Evolutionary conservation across 1,140 invertebrate genomes (phyloP).

Genomic region (Dendrolimus kikuchii): DNA sequence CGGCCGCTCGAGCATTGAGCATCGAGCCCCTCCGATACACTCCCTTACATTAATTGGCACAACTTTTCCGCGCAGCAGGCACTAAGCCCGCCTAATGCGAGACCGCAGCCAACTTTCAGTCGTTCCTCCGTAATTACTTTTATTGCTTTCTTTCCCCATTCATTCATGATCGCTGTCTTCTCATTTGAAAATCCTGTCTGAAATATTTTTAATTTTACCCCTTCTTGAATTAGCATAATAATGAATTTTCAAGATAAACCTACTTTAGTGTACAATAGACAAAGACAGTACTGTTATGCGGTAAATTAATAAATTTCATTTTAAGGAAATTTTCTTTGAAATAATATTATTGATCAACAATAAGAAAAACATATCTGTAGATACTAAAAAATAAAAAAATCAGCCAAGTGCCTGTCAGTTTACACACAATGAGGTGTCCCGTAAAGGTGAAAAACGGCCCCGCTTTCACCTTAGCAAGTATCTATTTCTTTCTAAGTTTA

Average conservation of each 20-base stretch:
- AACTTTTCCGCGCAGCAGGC: slow-evolving; percentile 29
- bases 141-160: slow-evolving; percentile 36
- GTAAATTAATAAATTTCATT: too few relatives aligned
- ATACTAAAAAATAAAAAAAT: too few relatives aligned
- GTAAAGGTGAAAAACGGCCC: too few relatives aligned
- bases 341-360: too few relatives aligned
- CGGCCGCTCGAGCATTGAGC: too few relatives aligned
- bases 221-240: slow-evolving; percentile 9
- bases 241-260: slow-evolving; percentile 11
- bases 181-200: slow-evolving; percentile 26
- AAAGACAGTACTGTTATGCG: too few relatives aligned
- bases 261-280: not conserved
- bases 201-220: slow-evolving; percentile 16
- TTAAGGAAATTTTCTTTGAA: too few relatives aligned
- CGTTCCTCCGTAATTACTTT: slow-evolving; percentile 40
- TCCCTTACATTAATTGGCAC: slow-evolving; percentile 34
- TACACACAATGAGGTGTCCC: too few relatives aligned
- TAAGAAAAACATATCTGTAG: too few relatives aligned
- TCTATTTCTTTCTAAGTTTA: too few relatives aligned
- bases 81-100: slow-evolving; percentile 33
- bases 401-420: too few relatives aligned
- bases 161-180: slow-evolving; percentile 31
- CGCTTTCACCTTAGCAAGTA: too few relatives aligned
- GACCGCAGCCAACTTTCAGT: slow-evolving; percentile 29
- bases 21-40: slow-evolving; percentile 17